Conservation (phyloP, 2,888 invertebrate species). For the Sipha maydis region DNA sequence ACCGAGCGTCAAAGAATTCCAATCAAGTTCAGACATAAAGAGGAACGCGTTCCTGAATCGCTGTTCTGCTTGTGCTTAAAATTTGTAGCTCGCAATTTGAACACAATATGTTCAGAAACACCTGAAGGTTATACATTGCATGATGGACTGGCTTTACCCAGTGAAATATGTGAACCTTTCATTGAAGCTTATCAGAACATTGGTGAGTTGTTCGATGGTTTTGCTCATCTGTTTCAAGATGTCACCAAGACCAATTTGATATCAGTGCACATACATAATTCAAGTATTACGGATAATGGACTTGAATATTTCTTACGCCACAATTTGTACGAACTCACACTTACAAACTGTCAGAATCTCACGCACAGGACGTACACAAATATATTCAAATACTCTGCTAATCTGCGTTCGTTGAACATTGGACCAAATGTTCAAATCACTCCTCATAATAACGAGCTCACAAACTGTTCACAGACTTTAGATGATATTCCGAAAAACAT, state of each 20-base stretch:
- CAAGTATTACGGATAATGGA: conserved; percentile 78
- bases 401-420: conserved; percentile 77
- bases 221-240: conserved; percentile 59
- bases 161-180: conserved; percentile 78
- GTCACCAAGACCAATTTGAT: conserved; percentile 45
- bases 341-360: conserved; percentile 79
- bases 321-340: conserved; percentile 78
- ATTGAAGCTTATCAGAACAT: conserved; percentile 72
- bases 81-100: conserved; percentile 69
- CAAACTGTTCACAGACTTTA: conserved; percentile 43
- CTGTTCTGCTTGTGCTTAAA: conserved; percentile 41
- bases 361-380: conserved; percentile 74
- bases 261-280: conserved; percentile 71
- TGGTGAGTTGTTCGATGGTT: conserved; percentile 73
- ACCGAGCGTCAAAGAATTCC: conserved; percentile 35
- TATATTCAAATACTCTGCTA: conserved; percentile 77
- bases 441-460: conserved; percentile 68
- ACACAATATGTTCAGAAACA: conserved; percentile 71
- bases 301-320: conserved; percentile 79
- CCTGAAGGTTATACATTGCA: conserved; percentile 70
- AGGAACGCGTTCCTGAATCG: conserved; percentile 41
- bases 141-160: conserved; percentile 75
- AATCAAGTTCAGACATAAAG: conserved; percentile 53
- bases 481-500: conserved; percentile 55
- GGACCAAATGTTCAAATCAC: conserved; percentile 76